phyloP scores from a whole-genome alignment of 2,113 vertebrate species.

The Brienomyrus longianalis region DNA sequence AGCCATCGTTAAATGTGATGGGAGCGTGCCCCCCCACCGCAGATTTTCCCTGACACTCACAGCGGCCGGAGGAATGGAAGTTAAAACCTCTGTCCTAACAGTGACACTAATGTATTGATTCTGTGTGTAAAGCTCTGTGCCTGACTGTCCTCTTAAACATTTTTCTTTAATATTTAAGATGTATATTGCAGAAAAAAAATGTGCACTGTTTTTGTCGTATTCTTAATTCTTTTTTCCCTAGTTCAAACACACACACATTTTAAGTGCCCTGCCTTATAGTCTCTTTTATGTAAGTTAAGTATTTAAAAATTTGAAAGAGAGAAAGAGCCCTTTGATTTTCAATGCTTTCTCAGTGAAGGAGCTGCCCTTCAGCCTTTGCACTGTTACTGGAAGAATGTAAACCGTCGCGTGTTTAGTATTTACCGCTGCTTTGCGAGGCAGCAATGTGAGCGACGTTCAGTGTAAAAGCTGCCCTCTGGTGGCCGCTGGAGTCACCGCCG shows the following conservation, averaged over 20 bases:
- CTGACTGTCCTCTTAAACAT: background rate
- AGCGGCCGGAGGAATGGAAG: background rate
- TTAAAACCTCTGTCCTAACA: background rate
- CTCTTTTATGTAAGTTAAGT: background rate
- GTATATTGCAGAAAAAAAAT: background rate
- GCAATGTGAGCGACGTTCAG: background rate
- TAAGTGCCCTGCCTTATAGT: background rate
- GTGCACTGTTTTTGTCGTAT: background rate
- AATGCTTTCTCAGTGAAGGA: background rate
- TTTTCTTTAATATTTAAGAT: background rate
- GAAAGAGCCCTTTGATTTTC: background rate
- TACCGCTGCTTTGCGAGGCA: background rate
- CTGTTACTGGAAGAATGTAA: background rate
- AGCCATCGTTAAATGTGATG: background rate
- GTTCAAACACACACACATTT: background rate
- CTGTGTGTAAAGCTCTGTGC: background rate
- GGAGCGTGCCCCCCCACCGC: background rate
- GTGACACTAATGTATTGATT: background rate
- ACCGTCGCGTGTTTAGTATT: background rate
- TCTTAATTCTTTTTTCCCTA: background rate
- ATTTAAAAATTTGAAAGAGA: background rate
- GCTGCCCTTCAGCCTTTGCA: background rate
- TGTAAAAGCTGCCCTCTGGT: background rate
- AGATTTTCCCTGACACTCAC: background rate
- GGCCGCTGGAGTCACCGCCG: background rate